phyloP scores from a whole-genome alignment of 1,140 invertebrate genomes.

The Gryllus bimaculatus region DNA sequence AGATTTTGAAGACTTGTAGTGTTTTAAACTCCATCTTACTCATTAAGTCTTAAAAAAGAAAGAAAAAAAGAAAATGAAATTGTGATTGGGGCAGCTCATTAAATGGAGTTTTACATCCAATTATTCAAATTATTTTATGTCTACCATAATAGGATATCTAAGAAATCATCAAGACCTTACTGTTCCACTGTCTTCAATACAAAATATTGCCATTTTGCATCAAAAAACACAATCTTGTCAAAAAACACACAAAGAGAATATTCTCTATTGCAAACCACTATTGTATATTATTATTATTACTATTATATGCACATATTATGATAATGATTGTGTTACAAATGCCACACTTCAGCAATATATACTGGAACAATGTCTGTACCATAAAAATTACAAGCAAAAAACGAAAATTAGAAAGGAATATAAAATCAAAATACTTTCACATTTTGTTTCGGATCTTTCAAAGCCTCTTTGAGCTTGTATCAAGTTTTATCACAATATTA shows the following conservation, averaged over 20 bases:
- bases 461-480: constrained; percentile 1
- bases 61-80: too few relatives aligned
- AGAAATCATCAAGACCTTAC: not conserved
- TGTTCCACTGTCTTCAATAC: not conserved
- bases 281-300: too few relatives aligned
- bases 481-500: not conserved
- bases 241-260: not conserved
- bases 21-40: too few relatives aligned
- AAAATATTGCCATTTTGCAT: not conserved
- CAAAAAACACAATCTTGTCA: not conserved
- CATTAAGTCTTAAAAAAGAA: too few relatives aligned
- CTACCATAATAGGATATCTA: too few relatives aligned
- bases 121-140: too few relatives aligned
- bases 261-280: not conserved
- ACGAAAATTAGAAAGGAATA: not conserved
- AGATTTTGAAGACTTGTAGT: too few relatives aligned
- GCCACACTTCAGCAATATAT: not conserved
- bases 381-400: not conserved
- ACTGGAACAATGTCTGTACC: not conserved
- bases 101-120: too few relatives aligned
- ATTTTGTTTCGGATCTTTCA: not conserved
- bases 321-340: not conserved
- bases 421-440: not conserved
- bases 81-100: too few relatives aligned
- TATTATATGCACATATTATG: not conserved